Evolutionary conservation across 2,113 vertebrate genomes (phyloP), one percentile per base, ranked within the genome.

Genomic region (Pseudorasbora parva): DNA sequence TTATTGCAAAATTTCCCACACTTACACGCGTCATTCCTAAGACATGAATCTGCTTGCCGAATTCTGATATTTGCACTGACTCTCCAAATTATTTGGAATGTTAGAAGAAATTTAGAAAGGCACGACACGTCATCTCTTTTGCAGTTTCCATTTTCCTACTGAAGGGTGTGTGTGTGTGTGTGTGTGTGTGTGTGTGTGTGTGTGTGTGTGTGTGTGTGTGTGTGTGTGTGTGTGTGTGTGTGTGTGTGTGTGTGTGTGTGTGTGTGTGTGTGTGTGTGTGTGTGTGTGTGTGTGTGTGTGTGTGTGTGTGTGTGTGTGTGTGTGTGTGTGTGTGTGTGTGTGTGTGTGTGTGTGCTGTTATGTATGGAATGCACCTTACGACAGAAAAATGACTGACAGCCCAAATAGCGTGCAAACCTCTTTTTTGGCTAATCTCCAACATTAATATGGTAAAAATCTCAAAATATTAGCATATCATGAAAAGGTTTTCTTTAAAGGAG

Each of bases 21-120:
- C 68, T 14, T 71, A 25, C 25, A 43, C n/a, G 8, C 1, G 1
- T 25, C 21, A 72, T 47, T 72, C 41, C 41, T 23, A 0, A 25
- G 21, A 71, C 5, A 45, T 71, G 68, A 71, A n/a, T 71, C 68
- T 23, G 11, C 41, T 72, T 72, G 7, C 75, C 1, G 5, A 43
- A 8, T 72, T 3, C 75, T 1, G 2, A 59, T 14, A 59, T 59
- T 59, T 77, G n/a, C 33, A 17, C 27, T n/a, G 5, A 59, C 30
- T 37, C 7, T 37, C 37, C 6, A 27, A 45, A 60, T 60, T 43
- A 45, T 60, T 59, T 43, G n/a, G n/a, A 60, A 78, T 43, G 10
- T 45, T 19, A 59, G 10, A 77, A 33, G 74, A 59, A 23, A 54
- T 77, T 78, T 78, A 25, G 3, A 78, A 25, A 74, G 72, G n/a